These are phyloP conservation scores for Cataglyphis cursor DNA, from an alignment of 2,888 invertebrate genomes.

Conservation along the genomic window DNA sequence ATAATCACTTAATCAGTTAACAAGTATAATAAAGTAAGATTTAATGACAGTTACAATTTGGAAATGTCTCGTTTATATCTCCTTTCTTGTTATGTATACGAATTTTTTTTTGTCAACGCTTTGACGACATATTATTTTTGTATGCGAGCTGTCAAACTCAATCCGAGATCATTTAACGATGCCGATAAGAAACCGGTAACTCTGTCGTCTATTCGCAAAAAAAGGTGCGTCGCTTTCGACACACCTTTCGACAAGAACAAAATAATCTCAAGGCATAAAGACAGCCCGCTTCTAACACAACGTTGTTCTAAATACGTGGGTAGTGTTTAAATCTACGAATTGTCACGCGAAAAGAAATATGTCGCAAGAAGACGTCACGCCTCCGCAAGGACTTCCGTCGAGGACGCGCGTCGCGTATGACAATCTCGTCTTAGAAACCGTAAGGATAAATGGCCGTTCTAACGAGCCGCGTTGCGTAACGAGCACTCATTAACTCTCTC, in stretches of 20 bases:
- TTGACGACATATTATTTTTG: not conserved
- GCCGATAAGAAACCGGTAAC: slow-evolving; percentile 6
- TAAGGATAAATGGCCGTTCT: slow-evolving; percentile 55
- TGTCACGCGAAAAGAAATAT: slow-evolving; percentile 45
- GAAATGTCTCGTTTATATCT: not conserved
- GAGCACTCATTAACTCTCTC: slow-evolving; percentile 67
- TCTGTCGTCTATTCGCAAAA: not conserved
- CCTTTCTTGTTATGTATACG: not conserved
- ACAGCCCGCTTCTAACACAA: slow-evolving; percentile 49
- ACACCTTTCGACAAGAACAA: not conserved
- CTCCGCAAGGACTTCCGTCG: slow-evolving; percentile 60
- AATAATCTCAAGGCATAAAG: not conserved
- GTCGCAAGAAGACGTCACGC: slow-evolving; percentile 20
- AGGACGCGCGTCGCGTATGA: slow-evolving; percentile 46
- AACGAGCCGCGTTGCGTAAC: slow-evolving; percentile 69
- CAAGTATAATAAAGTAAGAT: not conserved
- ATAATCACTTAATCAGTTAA: not conserved
- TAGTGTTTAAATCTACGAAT: slow-evolving; percentile 37
- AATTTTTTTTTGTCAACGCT: not conserved
- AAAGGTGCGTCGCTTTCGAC: slow-evolving; percentile 14
- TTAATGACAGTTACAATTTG: not conserved
- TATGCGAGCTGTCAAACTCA: not conserved
- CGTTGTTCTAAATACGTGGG: slow-evolving; percentile 28
- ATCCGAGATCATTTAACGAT: not conserved
- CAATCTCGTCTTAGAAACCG: slow-evolving; percentile 48